Percentiles rank a stretch among this genome's conserved stretches.
Conservation (phyloP, 2,888 invertebrate genomes). For the Phymatocera aterrima region DNA sequence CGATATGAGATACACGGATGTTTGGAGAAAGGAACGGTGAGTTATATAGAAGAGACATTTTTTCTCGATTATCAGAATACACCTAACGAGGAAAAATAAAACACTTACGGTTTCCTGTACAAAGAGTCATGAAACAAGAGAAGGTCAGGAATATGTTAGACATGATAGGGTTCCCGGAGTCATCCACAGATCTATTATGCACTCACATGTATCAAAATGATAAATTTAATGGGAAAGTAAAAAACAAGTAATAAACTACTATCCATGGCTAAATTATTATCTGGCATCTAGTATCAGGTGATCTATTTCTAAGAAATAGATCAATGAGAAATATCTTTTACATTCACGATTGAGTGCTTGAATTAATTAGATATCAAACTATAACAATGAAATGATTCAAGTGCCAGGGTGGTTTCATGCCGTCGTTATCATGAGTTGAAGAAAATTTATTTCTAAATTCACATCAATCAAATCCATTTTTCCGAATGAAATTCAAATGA, state of each 20-base stretch:
- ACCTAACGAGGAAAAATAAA: slow-evolving; percentile 59
- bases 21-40: neutral
- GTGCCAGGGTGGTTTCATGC: slow-evolving; percentile 38
- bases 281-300: neutral
- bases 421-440: slow-evolving; percentile 1
- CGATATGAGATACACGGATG: neutral
- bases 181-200: slow-evolving; percentile 76
- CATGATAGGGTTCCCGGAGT: slow-evolving; percentile 47
- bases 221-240: slow-evolving; percentile 32
- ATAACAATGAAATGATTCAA: neutral
- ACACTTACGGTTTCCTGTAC: slow-evolving; percentile 87
- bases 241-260: neutral
- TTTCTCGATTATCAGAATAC: slow-evolving; percentile 29
- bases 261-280: neutral
- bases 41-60: neutral
- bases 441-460: neutral
- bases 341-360: slow-evolving; percentile 44
- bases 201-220: slow-evolving; percentile 63
- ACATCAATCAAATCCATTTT: neutral
- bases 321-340: slow-evolving; percentile 22
- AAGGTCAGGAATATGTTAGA: slow-evolving; percentile 55
- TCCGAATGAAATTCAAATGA: slow-evolving; percentile 19
- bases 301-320: neutral
- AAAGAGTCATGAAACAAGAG: slow-evolving; percentile 71
- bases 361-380: slow-evolving; percentile 34